phyloP scores from a whole-genome alignment of 2,888 invertebrate species.

The Erebia epiphron region DNA sequence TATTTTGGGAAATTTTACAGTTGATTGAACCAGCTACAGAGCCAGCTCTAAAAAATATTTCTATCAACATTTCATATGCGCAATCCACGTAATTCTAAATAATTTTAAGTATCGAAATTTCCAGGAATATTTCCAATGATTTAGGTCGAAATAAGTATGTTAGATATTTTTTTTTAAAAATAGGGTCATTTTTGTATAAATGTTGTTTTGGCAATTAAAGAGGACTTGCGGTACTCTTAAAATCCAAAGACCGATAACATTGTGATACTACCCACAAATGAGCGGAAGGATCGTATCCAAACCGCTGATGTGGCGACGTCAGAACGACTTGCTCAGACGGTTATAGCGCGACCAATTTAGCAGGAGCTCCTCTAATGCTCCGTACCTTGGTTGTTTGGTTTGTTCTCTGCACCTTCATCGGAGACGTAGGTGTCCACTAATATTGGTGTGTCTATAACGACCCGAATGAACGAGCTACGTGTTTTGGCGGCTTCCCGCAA shows the following conservation, averaged over 20 bases:
- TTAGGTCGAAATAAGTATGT: too few relatives aligned
- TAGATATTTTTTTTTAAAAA: too few relatives aligned
- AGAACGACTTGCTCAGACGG: slow-evolving; percentile 68
- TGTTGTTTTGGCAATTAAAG: not conserved
- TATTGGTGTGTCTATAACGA: slow-evolving; percentile 62
- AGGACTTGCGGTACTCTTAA: not conserved
- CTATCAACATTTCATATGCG: too few relatives aligned
- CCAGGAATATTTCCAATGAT: too few relatives aligned
- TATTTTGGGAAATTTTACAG: not conserved
- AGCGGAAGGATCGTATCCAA: slow-evolving; percentile 61
- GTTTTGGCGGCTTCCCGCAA: slow-evolving; percentile 73
- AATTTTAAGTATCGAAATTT: too few relatives aligned
- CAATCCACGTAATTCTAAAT: too few relatives aligned
- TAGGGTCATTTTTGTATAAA: not conserved
- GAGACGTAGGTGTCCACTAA: slow-evolving; percentile 51
- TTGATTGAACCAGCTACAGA: too few relatives aligned
- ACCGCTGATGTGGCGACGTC: slow-evolving; percentile 73
- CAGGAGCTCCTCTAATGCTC: slow-evolving; percentile 53
- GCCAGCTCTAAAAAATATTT: too few relatives aligned
- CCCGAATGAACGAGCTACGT: slow-evolving; percentile 74
- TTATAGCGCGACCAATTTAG: slow-evolving; percentile 61
- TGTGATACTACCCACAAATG: slow-evolving; percentile 63
- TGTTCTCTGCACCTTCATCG: slow-evolving; percentile 40
- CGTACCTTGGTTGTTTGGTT: slow-evolving; percentile 40
- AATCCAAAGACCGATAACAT: slow-evolving; percentile 44